Conservation (phyloP, 2,888 invertebrate species). For the Hypomecis punctinalis region DNA sequence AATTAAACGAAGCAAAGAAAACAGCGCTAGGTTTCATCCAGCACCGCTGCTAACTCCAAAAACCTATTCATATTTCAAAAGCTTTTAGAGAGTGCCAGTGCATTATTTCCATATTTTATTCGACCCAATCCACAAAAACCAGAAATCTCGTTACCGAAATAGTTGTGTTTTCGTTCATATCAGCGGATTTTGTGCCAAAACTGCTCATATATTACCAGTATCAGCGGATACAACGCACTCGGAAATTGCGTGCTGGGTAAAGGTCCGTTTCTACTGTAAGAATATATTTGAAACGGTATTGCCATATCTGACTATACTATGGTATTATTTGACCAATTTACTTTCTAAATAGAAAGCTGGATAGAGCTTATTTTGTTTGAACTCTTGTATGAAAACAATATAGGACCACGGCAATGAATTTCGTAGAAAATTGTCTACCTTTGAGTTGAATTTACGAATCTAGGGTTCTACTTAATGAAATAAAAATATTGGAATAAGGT, state of each 20-base stretch:
- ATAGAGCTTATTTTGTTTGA: no score
- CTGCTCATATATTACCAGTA: conserved; percentile 23
- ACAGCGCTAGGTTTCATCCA: no score
- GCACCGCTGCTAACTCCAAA: not conserved
- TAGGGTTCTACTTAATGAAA: no score
- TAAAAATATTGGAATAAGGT: no score
- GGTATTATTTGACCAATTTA: no score
- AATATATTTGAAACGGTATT: not conserved
- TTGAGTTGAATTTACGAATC: no score
- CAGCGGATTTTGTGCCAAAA: conserved; percentile 24
- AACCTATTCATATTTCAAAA: not conserved
- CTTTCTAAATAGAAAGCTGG: no score
- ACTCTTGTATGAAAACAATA: no score
- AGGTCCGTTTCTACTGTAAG: conserved; percentile 1
- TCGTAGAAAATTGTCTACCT: no score
- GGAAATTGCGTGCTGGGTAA: conserved; percentile 18
- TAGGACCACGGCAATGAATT: no score
- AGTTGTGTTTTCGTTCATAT: conserved; percentile 15
- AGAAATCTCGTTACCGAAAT: conserved; percentile 21
- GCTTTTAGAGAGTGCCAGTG: not conserved
- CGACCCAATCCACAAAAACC: conserved; percentile 10
- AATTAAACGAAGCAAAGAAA: no score
- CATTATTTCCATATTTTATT: conserved; percentile 9
- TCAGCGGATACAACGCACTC: conserved; percentile 23
- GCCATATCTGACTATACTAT: no score